Evolutionary conservation across 2,113 vertebrate species (phyloP), one percentile per base, ranked within the genome.

Genomic region (Natator depressus): DNA sequence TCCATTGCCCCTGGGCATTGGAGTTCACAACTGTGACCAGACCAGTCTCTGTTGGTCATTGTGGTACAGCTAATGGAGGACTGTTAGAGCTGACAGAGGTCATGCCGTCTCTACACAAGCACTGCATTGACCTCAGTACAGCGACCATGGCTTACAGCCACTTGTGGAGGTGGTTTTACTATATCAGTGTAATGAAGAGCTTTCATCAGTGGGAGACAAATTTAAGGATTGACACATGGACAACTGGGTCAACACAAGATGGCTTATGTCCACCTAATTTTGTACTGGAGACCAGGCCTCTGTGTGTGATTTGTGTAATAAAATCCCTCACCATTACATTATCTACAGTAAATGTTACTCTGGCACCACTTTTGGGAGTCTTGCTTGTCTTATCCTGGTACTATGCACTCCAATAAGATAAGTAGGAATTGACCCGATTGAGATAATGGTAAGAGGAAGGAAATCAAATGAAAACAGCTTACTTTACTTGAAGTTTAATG

Each of bases 401-500:
- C 65, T 10, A 38, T 19, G 27, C 27, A 59, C 57, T 13, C 14
- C 59, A 62, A 62, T 35, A 62, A 62, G 27, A 31, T 62, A 20
- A 42, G 20, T 17, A 38, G n/a, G 19, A 22, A 76, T 46, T 76
- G 72, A 46, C 72, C 38, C 59, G 83, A 83, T 2, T 65, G 81
- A 88, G 54, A 31, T 20, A 25, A 54, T 4, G 72, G 51, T 62
- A 20, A 25, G 79, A 79, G 54, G 47, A 25, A 10, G 24, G 35
- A 86, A 38, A 55, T 42, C 49, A 14, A 5, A 47, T 11, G 35
- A 46, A 38, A 0, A 11, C 19, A 0, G 8, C 35, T 57, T 2
- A 1, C 82, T 75, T 53, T 0, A 0, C 75, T 80, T 65, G 25
- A 84, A 80, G 0, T 0, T 5, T 0, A 72, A 51, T 89, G 75